Conservation (phyloP, 2,797 vertebrate genomes). For the Thripadectes ignobilis region DNA sequence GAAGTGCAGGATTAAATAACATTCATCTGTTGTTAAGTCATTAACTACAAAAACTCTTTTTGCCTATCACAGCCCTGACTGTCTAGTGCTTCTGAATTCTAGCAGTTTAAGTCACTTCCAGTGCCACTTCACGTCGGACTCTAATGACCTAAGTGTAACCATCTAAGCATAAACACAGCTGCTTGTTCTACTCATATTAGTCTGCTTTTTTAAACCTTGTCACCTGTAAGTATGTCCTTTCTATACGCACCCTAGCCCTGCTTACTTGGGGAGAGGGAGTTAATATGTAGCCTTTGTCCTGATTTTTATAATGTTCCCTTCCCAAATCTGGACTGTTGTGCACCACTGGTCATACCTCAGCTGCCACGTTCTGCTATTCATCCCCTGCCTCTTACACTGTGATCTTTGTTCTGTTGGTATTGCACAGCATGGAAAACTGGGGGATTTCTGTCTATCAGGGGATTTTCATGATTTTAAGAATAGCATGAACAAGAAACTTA, state of each 20-base stretch:
- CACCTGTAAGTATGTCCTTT: not conserved
- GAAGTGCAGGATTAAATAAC: not conserved
- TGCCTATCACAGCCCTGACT: not conserved
- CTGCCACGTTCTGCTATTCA: fast-evolving
- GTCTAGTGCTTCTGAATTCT: not conserved
- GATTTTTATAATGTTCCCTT: not conserved
- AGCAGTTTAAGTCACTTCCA: not conserved
- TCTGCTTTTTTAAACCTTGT: not conserved
- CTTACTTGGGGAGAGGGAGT: not conserved
- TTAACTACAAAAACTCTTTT: not conserved
- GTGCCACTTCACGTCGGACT: not conserved
- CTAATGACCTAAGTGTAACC: not conserved
- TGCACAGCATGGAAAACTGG: not conserved
- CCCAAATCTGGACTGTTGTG: not conserved
- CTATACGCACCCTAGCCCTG: not conserved
- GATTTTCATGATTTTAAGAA: not conserved
- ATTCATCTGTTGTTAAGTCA: not conserved
- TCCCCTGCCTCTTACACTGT: not conserved
- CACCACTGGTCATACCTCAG: fast-evolving
- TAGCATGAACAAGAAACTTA: not conserved
- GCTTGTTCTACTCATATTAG: not conserved
- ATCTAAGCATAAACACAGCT: not conserved
- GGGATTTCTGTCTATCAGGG: not conserved
- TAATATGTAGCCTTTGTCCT: not conserved
- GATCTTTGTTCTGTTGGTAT: fast-evolving